phyloP scores from a whole-genome alignment of 2,888 invertebrate species.

The Encarsia formosa region DNA sequence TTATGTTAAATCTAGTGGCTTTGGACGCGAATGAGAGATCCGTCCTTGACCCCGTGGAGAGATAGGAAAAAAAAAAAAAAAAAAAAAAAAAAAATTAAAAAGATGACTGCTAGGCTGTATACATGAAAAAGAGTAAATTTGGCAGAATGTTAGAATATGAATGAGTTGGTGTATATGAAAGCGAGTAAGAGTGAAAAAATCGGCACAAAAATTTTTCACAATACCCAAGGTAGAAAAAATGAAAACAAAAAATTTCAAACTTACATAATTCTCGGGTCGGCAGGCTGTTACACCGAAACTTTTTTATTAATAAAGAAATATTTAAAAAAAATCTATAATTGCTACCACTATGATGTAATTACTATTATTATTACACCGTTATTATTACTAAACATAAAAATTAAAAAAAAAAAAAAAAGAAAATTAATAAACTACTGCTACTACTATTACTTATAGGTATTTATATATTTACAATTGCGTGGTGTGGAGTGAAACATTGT shows the following conservation, averaged over 20 bases:
- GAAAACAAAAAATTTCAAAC: slow-evolving; percentile 29
- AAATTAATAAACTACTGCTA: slow-evolving; percentile 29
- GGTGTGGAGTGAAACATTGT: slow-evolving; percentile 53
- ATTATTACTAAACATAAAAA: slow-evolving; percentile 33
- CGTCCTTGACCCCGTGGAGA: slow-evolving; percentile 17
- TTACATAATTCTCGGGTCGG: slow-evolving; percentile 33
- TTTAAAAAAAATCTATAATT: slow-evolving; percentile 17
- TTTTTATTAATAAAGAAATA: slow-evolving; percentile 36
- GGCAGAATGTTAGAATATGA: slow-evolving; percentile 14
- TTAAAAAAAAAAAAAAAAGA: slow-evolving; percentile 22
- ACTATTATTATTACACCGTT: slow-evolving; percentile 32
- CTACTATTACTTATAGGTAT: slow-evolving; percentile 45
- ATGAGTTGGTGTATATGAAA: slow-evolving; percentile 2
- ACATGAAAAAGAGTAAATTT: not conserved
- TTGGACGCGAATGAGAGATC: slow-evolving; percentile 27
- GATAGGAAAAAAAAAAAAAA: not conserved
- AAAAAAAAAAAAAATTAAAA: slow-evolving; percentile 14
- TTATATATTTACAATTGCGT: slow-evolving; percentile 52
- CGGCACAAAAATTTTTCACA: slow-evolving; percentile 37
- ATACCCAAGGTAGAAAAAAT: slow-evolving; percentile 21
- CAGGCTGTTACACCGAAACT: slow-evolving; percentile 45
- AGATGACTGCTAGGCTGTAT: not conserved
- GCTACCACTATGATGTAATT: slow-evolving; percentile 17
- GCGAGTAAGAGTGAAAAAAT: slow-evolving; percentile 37
- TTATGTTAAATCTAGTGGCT: slow-evolving; percentile 31